Base-by-base conservation (phyloP, 2,888 invertebrate species). In the Pachycephus smyrnensis region DNA sequence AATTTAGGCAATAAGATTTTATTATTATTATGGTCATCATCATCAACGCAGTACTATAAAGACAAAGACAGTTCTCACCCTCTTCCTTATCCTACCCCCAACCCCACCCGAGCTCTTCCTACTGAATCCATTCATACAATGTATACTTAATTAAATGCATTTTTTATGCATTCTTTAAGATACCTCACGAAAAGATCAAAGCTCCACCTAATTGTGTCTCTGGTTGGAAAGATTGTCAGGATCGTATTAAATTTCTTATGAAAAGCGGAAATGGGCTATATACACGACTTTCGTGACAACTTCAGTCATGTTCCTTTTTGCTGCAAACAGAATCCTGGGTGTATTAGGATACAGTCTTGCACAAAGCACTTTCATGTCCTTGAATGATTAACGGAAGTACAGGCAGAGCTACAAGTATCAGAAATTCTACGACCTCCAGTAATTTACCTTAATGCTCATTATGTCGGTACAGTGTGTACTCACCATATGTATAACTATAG, bases 1-100 rank as follows among this genome's bases (percentile, higher is more conserved):
- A 82, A 83, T 77, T 77, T 76, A 83, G 86, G 81, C 75, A 32
- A 76, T 86, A 84, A 86, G 85, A 69, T 85, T 85, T 84, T 83
- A 86, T 77, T 84, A 84, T 85, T 80, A 80, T 36, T 71, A 73
- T n/a, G n/a, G n/a, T n/a, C n/a, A n/a, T 55, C 9, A 55, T 55
- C 55, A 23, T 55, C 55, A 55, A 55, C 55, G 55, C 55, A 55
- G 55, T 55, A 55, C 9, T 9, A 9, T 55, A 55, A 55, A 23
- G 55, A 55, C 55, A 6, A 15, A 9, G 55, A 55, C 55, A 55
- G 55, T 9, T 23, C 55, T 55, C 55, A 6, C 9, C 55, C 55
- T 9, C 15, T 6, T 15, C 40, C 40, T 40, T 15, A 0, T 15
- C 6, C 40, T 15, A 2, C 36, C 36, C 0, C 9, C 40, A 6